These are phyloP conservation scores for Drosophila vallismaia DNA, from an alignment of 2,888 invertebrate genomes.

Conservation along the genomic window DNA sequence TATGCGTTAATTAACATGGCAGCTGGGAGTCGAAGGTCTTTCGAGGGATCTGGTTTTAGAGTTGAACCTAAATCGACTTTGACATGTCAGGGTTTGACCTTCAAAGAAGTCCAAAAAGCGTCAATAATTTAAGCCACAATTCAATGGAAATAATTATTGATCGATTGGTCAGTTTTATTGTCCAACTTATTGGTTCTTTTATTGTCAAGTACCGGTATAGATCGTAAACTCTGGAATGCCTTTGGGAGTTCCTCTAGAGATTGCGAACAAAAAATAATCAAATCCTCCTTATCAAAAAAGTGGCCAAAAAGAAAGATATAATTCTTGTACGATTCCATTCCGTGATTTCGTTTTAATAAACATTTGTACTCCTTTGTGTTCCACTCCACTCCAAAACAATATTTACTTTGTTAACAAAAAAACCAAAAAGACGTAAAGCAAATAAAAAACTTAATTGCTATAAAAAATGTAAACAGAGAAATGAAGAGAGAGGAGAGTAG, in stretches of 20 bases:
- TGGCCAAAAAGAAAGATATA: slow-evolving; percentile 1
- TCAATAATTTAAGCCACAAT: slow-evolving; percentile 31
- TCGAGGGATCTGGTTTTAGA: slow-evolving; percentile 55
- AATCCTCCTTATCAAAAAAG: slow-evolving; percentile 36
- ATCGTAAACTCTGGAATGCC: slow-evolving; percentile 1
- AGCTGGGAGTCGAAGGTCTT: slow-evolving; percentile 60
- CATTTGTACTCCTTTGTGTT: slow-evolving; percentile 34
- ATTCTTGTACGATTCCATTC: neutral
- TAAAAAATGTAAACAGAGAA: slow-evolving; percentile 53
- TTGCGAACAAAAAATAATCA: slow-evolving; percentile 15
- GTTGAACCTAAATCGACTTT: slow-evolving; percentile 51
- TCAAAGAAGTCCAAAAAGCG: slow-evolving; percentile 37
- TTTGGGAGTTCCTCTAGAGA: slow-evolving; percentile 15
- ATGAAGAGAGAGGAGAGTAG: slow-evolving; percentile 43
- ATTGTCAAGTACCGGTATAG: slow-evolving; percentile 13
- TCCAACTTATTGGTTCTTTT: slow-evolving; percentile 17
- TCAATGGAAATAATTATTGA: slow-evolving; percentile 36
- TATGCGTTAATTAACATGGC: slow-evolving; percentile 73
- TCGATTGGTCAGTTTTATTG: slow-evolving; percentile 51
- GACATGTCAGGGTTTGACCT: slow-evolving; percentile 72
- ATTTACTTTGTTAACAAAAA: slow-evolving; percentile 52
- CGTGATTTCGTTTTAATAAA: slow-evolving; percentile 13
- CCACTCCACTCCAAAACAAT: slow-evolving; percentile 39
- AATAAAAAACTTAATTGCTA: slow-evolving; percentile 45
- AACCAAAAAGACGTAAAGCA: slow-evolving; percentile 11